A percentile compares a stretch with the other conserved stretches of the same genome.
phyloP scores from a whole-genome alignment of 1,140 invertebrate species.

The Drosophila parvula region DNA sequence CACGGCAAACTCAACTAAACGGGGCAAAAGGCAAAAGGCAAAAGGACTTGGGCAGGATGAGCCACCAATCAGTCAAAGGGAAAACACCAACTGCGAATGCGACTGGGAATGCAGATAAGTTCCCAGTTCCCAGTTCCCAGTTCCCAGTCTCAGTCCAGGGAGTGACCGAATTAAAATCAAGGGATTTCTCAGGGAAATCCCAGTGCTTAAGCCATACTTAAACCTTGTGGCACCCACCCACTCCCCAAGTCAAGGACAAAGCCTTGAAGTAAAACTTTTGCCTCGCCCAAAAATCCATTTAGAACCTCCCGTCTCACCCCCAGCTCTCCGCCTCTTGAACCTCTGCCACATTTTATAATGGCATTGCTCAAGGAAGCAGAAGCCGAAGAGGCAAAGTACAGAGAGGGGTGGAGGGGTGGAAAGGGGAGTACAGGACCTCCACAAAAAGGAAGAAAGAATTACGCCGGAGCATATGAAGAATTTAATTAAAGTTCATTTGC shows the following conservation, averaged over 20 bases:
- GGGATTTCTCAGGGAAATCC: neutral
- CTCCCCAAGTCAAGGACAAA: slow-evolving; percentile 34
- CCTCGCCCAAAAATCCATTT: slow-evolving; percentile 28
- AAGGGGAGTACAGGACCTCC: neutral
- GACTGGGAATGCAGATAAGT: slow-evolving; percentile 14
- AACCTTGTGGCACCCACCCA: neutral
- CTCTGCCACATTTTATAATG: slow-evolving; percentile 61
- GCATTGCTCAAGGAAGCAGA: slow-evolving; percentile 40
- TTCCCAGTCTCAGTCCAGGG: neutral
- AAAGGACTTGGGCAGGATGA: neutral
- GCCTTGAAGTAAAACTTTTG: slow-evolving; percentile 38
- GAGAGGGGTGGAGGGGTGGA: neutral
- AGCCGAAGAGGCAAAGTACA: neutral
- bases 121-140: too few relatives aligned
- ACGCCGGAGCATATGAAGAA: slow-evolving; percentile 70
- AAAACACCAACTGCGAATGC: too few relatives aligned
- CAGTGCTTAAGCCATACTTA: neutral
- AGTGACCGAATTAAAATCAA: slow-evolving; percentile 17
- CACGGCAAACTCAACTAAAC: slow-evolving; percentile 21
- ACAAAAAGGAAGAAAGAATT: slow-evolving; percentile 49
- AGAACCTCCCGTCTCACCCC: neutral
- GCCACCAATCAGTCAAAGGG: slow-evolving; percentile 20
- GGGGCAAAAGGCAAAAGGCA: neutral
- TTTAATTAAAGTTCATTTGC: slow-evolving; percentile 80
- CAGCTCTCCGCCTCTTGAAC: neutral